These are phyloP conservation scores for Osmoderma eremita DNA, from an alignment of 2,888 invertebrate species.

Conservation along the genomic window DNA sequence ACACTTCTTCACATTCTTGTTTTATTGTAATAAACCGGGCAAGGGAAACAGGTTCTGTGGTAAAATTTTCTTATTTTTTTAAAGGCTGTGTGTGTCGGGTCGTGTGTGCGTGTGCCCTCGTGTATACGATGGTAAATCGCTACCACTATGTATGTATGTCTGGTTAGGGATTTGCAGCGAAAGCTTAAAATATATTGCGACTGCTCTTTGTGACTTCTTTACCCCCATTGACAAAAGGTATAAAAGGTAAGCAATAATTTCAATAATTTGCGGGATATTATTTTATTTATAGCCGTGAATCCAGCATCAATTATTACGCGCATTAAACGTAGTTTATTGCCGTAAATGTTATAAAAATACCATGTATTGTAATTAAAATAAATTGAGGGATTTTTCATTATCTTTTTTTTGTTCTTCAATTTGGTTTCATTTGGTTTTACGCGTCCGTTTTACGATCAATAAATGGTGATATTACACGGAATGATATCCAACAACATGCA, in stretches of 20 bases:
- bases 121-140: slow-evolving; percentile 33
- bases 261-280: slow-evolving; percentile 18
- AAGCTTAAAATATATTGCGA: slow-evolving; percentile 36
- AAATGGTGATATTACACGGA: no score
- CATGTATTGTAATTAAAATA: no score
- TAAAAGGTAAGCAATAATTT: slow-evolving; percentile 14
- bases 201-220: slow-evolving; percentile 15
- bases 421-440: no score
- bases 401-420: no score
- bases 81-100: slow-evolving; percentile 5
- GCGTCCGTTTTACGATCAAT: no score
- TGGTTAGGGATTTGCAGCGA: slow-evolving; percentile 27
- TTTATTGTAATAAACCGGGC: slow-evolving; percentile 43
- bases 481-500: no score
- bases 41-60: slow-evolving; percentile 35
- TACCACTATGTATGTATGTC: slow-evolving; percentile 26
- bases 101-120: slow-evolving; percentile 7
- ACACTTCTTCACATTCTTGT: slow-evolving; percentile 41
- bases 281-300: not conserved
- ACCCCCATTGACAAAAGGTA: slow-evolving; percentile 9
- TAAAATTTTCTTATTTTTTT: slow-evolving; percentile 37
- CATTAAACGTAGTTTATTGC: no score
- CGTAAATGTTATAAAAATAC: no score
- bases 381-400: no score
- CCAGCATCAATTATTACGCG: no score